Conservation (phyloP, 92 coral and sea anemone species). For the Metridium senile region DNA sequence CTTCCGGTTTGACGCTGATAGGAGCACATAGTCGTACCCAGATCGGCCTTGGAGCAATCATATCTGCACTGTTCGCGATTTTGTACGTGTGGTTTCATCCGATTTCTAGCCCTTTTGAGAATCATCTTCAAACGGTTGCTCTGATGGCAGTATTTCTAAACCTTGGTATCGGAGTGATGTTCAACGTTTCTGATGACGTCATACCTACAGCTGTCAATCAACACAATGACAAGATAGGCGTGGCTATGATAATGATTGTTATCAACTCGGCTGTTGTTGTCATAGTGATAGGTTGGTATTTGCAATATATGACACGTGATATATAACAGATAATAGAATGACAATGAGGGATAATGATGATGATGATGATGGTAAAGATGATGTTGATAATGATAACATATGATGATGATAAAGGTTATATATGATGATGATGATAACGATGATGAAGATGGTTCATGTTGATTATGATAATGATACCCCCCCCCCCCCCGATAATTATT, state of each 20-base stretch:
- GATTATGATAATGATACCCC: too few species aligned
- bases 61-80: slow-evolving; percentile 49
- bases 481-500: too few species aligned
- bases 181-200: slow-evolving; percentile 46
- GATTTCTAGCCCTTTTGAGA: slow-evolving; percentile 50
- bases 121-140: slow-evolving; percentile 53
- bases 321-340: too few species aligned
- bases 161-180: slow-evolving; percentile 59
- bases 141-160: slow-evolving; percentile 59
- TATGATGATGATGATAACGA: too few species aligned
- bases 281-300: slow-evolving; percentile 49
- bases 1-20: slow-evolving; percentile 53
- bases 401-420: too few species aligned
- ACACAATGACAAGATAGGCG: slow-evolving; percentile 40
- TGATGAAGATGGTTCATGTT: too few species aligned
- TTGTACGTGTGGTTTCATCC: slow-evolving; percentile 40
- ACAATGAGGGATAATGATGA: too few species aligned
- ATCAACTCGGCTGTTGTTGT: slow-evolving; percentile 48
- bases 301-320: too few species aligned
- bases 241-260: slow-evolving; percentile 36
- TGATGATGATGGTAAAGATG: too few species aligned
- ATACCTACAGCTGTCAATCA: slow-evolving; percentile 44
- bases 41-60: slow-evolving; percentile 52
- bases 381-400: too few species aligned
- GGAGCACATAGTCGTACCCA: slow-evolving; percentile 57